phyloP scores from a whole-genome alignment of 2,797 vertebrate species.

The Iguana delicatissima region DNA sequence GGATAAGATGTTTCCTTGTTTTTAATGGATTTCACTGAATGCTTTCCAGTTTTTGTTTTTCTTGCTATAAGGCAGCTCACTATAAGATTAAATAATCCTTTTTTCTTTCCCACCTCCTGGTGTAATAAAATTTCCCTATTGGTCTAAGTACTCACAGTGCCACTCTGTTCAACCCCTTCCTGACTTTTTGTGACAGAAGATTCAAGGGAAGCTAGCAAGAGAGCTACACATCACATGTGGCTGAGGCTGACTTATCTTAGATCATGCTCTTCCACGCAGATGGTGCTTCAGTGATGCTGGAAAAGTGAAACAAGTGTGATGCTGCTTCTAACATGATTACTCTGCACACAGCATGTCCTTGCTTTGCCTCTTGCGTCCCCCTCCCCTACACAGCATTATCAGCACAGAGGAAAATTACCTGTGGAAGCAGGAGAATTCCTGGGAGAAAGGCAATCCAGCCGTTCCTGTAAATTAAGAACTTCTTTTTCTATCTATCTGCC shows the following conservation, averaged over 20 bases:
- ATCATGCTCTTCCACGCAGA: background rate
- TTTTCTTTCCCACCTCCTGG: background rate
- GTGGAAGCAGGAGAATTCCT: too few relatives aligned
- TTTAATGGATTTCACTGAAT: too few relatives aligned
- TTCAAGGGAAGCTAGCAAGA: background rate
- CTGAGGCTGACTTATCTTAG: background rate
- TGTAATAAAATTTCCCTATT: too few relatives aligned
- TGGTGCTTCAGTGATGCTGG: background rate
- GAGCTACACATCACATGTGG: background rate
- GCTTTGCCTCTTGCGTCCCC: background rate
- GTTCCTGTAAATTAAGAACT: slow-evolving; percentile 10
- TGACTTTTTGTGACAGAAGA: background rate
- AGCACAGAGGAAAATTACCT: background rate
- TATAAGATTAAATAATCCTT: background rate
- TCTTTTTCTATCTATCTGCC: background rate
- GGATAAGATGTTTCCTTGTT: too few relatives aligned
- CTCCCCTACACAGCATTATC: too few relatives aligned
- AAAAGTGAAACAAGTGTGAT: background rate
- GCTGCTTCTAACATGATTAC: background rate
- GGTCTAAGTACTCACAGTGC: too few relatives aligned
- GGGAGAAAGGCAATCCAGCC: background rate
- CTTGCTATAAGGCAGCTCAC: background rate
- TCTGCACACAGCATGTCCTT: background rate
- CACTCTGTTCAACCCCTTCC: background rate
- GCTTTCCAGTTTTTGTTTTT: too few relatives aligned